Conservation (phyloP, 2,797 vertebrate genomes). For the Apogon talboti region DNA sequence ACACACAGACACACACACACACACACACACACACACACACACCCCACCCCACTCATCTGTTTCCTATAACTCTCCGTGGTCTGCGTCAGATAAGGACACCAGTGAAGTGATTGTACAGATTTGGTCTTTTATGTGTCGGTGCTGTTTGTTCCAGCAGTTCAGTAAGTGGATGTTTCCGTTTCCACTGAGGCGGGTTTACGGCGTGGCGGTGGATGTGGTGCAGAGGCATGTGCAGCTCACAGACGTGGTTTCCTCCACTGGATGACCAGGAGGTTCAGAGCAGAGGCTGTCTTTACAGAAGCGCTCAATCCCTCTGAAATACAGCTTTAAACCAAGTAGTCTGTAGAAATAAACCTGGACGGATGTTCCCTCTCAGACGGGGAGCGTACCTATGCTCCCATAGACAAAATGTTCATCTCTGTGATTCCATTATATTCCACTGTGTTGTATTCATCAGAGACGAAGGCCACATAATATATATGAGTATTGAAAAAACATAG, state of each 20-base stretch:
- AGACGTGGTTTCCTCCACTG: conserved; percentile 16
- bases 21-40: too few species aligned
- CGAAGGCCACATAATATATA: too few species aligned
- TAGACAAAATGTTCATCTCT: too few species aligned
- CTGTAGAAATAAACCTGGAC: conserved; percentile 5
- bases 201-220: neutral
- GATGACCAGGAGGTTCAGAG: conserved; percentile 1
- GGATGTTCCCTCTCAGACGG: neutral
- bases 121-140: conserved; percentile 11
- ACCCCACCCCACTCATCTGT: neutral
- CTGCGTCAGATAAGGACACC: conserved; percentile 30
- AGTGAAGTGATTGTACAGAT: neutral
- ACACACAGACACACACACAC: too few species aligned
- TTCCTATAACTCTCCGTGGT: conserved; percentile 21
- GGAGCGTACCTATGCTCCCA: too few species aligned
- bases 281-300: neutral
- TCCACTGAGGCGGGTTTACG: conserved; percentile 18
- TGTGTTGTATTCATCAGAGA: too few species aligned
- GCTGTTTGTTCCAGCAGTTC: conserved; percentile 15
- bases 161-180: conserved; percentile 34
- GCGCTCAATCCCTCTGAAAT: conserved; percentile 1
- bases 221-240: neutral
- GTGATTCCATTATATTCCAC: too few species aligned
- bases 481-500: too few species aligned
- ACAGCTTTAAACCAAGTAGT: conserved; percentile 2